These are phyloP conservation scores for Anarsia innoxiella DNA, from an alignment of 2,888 invertebrate species.

Conservation along the genomic window DNA sequence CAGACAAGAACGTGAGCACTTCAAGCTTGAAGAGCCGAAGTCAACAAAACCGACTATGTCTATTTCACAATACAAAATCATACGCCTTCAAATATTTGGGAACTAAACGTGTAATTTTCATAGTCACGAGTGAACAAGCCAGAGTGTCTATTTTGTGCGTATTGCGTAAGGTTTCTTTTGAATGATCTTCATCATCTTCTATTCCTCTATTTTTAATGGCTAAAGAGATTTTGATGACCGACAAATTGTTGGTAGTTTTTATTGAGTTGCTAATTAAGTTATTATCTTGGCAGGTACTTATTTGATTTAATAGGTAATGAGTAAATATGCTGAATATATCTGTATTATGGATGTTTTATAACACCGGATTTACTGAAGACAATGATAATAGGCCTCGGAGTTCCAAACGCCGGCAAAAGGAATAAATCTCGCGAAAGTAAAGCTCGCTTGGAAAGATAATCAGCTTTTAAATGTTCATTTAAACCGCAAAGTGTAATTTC, in stretches of 20 bases:
- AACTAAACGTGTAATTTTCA: slow-evolving; percentile 33
- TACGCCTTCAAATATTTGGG: slow-evolving; percentile 25
- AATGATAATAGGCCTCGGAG: too few relatives aligned
- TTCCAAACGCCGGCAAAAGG: too few relatives aligned
- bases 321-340: too few relatives aligned
- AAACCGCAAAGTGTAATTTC: too few relatives aligned
- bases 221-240: slow-evolving; percentile 14
- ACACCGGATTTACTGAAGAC: too few relatives aligned
- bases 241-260: slow-evolving; percentile 11
- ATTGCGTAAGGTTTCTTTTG: slow-evolving; percentile 6
- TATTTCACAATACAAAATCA: slow-evolving; percentile 5
- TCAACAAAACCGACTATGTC: not conserved
- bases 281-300: slow-evolving; percentile 7
- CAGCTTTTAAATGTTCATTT: too few relatives aligned
- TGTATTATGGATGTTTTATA: too few relatives aligned
- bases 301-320: not conserved
- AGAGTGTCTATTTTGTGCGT: slow-evolving; percentile 8
- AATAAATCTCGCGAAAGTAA: too few relatives aligned
- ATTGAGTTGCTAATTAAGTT: slow-evolving; percentile 10
- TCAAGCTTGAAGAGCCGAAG: not conserved
- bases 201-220: slow-evolving; percentile 1
- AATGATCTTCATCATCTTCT: slow-evolving; percentile 3
- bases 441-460: too few relatives aligned
- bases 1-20: too few relatives aligned
- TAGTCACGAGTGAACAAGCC: slow-evolving; percentile 26